Percentiles rank a stretch among this genome's conserved stretches.
Conservation (phyloP, 1,140 invertebrate genomes). For the Drosophila orosa region DNA sequence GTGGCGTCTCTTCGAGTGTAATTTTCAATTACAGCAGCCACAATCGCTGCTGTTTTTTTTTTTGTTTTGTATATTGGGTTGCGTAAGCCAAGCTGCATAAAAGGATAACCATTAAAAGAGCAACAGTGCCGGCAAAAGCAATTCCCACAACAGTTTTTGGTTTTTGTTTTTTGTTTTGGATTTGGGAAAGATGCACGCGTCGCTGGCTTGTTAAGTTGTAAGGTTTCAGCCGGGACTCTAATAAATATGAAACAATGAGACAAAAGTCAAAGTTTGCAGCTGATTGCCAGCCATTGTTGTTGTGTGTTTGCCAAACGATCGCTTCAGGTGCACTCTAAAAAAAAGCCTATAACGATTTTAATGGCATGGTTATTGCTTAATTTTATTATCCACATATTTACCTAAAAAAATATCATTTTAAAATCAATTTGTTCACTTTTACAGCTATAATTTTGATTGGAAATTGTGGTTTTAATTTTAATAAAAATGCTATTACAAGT, state of each 20-base stretch:
- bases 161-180: slow-evolving; percentile 6
- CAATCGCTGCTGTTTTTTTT: slow-evolving; percentile 25
- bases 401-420: not conserved
- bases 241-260: slow-evolving; percentile 82
- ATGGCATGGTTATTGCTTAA: not conserved
- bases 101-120: slow-evolving; percentile 76
- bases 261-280: slow-evolving; percentile 64
- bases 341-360: not conserved
- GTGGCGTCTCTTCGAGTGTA: slow-evolving; percentile 55
- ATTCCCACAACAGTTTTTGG: slow-evolving; percentile 76
- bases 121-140: slow-evolving; percentile 35
- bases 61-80: slow-evolving; percentile 24
- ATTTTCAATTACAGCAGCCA: slow-evolving; percentile 57
- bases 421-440: not conserved
- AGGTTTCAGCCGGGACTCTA: slow-evolving; percentile 54
- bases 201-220: slow-evolving; percentile 67
- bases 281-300: slow-evolving; percentile 53
- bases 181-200: slow-evolving; percentile 74
- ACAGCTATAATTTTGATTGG: not conserved
- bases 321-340: slow-evolving; percentile 14
- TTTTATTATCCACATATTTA: not conserved
- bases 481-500: not conserved
- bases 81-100: slow-evolving; percentile 73
- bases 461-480: not conserved
- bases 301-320: slow-evolving; percentile 42